Conservation (phyloP, 1,140 invertebrate species). For the Drosophila sulfurigaster region DNA sequence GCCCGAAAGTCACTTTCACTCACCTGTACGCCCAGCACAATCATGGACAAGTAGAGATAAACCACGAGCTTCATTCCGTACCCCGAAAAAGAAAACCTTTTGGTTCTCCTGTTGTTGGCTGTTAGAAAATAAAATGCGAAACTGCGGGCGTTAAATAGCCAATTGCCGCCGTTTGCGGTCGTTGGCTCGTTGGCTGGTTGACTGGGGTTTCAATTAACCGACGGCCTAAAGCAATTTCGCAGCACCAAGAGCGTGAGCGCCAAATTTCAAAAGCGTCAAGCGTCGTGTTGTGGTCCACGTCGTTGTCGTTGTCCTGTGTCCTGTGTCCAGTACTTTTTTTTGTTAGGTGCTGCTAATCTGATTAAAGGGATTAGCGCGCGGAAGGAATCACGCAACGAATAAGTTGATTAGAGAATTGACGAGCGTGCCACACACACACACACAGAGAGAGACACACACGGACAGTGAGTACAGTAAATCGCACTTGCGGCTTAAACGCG, state of each 20-base stretch:
- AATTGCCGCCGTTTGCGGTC: conserved; percentile 26
- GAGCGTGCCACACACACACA: conserved; percentile 26
- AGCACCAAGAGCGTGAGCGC: neutral
- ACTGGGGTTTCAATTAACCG: conserved; percentile 59
- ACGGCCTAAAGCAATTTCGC: conserved; percentile 18
- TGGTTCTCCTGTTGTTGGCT: neutral
- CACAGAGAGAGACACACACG: too few species aligned
- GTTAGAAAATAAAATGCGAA: conserved; percentile 10
- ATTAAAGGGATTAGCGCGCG: conserved; percentile 56
- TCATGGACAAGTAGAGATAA: conserved; percentile 73
- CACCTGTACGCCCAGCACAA: conserved; percentile 79
- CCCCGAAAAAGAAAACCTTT: conserved; percentile 8
- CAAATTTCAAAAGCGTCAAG: conserved; percentile 11
- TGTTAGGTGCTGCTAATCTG: conserved; percentile 33
- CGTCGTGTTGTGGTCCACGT: too few species aligned
- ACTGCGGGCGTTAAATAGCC: conserved; percentile 38
- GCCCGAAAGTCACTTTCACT: conserved; percentile 43
- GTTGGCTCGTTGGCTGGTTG: neutral
- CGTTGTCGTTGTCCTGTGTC: too few species aligned
- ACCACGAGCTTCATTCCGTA: conserved; percentile 69
- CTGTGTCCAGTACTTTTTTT: conserved; percentile 30
- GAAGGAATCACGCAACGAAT: conserved; percentile 61
- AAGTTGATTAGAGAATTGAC: conserved; percentile 68
- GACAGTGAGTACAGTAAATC: conserved; percentile 27
- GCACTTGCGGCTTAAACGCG: conserved; percentile 41